Percentiles rank a stretch among this genome's conserved stretches.
phyloP scores from a whole-genome alignment of 2,113 vertebrate species.

The Balaeniceps rex region DNA sequence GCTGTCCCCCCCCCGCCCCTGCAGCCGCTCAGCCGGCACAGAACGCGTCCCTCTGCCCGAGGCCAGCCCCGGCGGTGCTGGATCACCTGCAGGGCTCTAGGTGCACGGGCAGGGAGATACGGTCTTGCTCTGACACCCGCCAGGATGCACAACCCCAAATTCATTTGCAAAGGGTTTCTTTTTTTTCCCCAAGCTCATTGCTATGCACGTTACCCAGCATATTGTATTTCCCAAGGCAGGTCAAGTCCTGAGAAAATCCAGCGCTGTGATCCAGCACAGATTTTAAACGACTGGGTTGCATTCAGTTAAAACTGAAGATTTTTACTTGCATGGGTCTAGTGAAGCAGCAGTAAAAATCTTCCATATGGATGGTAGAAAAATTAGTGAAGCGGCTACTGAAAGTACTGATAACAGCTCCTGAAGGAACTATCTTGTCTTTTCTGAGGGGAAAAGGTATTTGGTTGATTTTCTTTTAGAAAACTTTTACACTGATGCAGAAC shows the following conservation, averaged over 20 bases:
- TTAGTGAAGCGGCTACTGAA: neutral
- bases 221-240: neutral
- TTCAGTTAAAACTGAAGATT: neutral
- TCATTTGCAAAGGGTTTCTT: neutral
- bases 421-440: neutral
- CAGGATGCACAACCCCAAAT: neutral
- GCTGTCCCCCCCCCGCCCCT: neutral
- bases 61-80: rapidly evolving
- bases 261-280: neutral
- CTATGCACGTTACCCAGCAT: neutral
- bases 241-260: neutral
- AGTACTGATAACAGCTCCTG: neutral
- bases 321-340: neutral
- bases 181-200: neutral
- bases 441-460: neutral
- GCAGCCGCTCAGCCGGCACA: neutral
- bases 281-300: neutral
- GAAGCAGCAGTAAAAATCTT: neutral
- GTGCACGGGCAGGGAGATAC: rapidly evolving
- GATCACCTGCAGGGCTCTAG: neutral
- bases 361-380: neutral
- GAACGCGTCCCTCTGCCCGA: neutral
- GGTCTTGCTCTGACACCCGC: neutral
- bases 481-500: neutral
- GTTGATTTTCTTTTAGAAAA: neutral